These are phyloP conservation scores for Caligus rogercresseyi DNA, from an alignment of 1,140 invertebrate genomes.

Conservation along the genomic window DNA sequence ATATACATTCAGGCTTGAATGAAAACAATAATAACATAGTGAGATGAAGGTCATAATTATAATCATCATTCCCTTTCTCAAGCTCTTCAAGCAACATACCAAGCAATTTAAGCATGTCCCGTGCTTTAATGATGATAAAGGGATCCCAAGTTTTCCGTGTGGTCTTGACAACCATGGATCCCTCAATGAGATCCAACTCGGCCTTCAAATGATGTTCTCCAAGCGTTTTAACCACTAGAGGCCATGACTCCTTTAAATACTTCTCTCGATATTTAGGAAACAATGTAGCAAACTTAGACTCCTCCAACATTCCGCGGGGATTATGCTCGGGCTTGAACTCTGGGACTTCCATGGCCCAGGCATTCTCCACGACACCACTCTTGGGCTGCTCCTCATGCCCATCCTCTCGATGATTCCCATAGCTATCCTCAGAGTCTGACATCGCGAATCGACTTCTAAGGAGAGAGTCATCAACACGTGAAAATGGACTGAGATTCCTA, in stretches of 20 bases:
- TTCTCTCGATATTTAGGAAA: conserved; percentile 88
- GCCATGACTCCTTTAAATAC: conserved; percentile 90
- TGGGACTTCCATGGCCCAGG: conserved; percentile 74
- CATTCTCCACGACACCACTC: conserved; percentile 48
- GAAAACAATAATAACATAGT: too few relatives aligned
- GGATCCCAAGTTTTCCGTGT: conserved; percentile 98
- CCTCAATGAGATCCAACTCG: conserved; percentile 85
- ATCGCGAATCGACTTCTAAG: not conserved
- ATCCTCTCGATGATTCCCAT: not conserved
- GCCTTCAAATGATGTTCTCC: conserved; percentile 54
- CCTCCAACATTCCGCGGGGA: conserved; percentile 54
- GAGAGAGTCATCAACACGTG: not conserved
- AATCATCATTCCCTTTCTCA: too few relatives aligned
- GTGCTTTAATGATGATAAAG: conserved; percentile 86
- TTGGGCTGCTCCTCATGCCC: not conserved
- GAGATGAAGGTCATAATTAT: too few relatives aligned
- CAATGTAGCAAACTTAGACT: conserved; percentile 58
- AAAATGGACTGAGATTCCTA: too few relatives aligned
- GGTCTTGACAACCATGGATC: conserved; percentile 83
- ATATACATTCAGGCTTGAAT: too few relatives aligned
- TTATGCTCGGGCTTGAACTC: conserved; percentile 78
- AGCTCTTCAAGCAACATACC: too few relatives aligned
- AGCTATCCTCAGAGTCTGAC: not conserved
- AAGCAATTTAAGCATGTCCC: conserved; percentile 90
- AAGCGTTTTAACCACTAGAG: conserved; percentile 70